Evolutionary conservation across 2,888 invertebrate genomes (phyloP), one percentile per base, ranked within the genome.

Genomic region (Drosophila limbata): DNA sequence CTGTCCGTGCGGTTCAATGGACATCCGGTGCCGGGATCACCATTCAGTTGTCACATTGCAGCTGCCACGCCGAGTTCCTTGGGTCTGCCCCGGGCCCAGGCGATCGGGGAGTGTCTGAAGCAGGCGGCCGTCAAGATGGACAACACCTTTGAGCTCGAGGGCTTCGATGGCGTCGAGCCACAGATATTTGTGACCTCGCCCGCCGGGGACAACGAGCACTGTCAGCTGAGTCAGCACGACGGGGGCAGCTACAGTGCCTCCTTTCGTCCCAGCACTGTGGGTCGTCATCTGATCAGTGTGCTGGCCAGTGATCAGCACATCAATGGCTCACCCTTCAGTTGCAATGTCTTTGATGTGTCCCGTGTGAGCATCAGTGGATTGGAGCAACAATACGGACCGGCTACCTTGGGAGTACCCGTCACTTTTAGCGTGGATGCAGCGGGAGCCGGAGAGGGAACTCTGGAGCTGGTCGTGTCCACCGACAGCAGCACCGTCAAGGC

Each of bases 351-450:
- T 84, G 98, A 98, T 91, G 98, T 98, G 0, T 95, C 96, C 1
- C 95, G 97, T 74, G 97, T 97, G 13, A 93, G 95, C 35, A 95
- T 96, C 28, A 95, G 95, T 17, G 96, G 96, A 1, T 89, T 96
- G 33, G 95, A 96, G 91, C 93, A 93, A 55, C 91, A 91, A 35
- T 91, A 92, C 31, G 93, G 93, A 0, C 93, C 93, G 0, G 91
- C 92, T 1, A 91, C 91, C 0, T 94, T 97, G 10, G 97, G 97
- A 4, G 96, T 97, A 85, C 96, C 97, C 0, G 96, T 97, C 0
- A 98, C 97, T 0, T 98, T 98, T 91, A 97, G 97, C 80, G 98
- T 98, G 37, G 98, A 98, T 93, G 98, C 98, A 1, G 97, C 97
- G 0, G 97, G 97, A 87, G 98, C 98, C 2, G 98, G 98, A 0